phyloP scores from a whole-genome alignment of 2,888 invertebrate genomes.

The Amblyjoppa fuscipennis region DNA sequence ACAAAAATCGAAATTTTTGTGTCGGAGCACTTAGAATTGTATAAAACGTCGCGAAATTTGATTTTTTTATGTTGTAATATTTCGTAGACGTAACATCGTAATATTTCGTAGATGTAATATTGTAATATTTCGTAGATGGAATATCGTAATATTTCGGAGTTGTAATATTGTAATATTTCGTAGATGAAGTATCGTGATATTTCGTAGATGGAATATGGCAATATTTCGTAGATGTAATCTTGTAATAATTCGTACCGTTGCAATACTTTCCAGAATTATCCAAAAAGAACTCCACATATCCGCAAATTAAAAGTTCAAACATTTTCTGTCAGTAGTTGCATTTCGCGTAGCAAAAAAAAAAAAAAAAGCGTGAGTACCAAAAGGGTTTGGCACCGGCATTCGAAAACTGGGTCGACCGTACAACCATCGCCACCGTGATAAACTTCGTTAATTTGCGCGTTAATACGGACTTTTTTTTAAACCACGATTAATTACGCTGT shows the following conservation, averaged over 20 bases:
- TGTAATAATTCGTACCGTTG: not conserved
- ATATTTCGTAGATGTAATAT: too few species aligned
- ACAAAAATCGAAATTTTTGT: not conserved
- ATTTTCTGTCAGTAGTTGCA: not conserved
- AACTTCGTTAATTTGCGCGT: slow-evolving; percentile 10
- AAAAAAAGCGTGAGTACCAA: not conserved
- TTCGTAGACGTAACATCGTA: too few species aligned
- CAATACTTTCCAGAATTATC: not conserved
- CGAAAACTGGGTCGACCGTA: not conserved
- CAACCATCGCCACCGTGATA: not conserved
- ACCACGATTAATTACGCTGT: not conserved
- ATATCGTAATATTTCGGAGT: too few species aligned
- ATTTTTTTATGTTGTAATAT: not conserved
- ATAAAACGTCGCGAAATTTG: not conserved
- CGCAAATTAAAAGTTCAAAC: not conserved
- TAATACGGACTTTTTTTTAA: not conserved
- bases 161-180: too few species aligned
- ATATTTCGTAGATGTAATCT: too few species aligned
- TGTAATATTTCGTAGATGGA: too few species aligned
- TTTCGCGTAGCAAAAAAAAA: not conserved
- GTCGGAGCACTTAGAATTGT: not conserved
- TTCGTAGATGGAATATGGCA: too few species aligned
- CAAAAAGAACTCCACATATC: too few species aligned
- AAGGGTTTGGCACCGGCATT: not conserved
- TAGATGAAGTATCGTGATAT: not conserved